Evolutionary conservation across 2,888 invertebrate species (phyloP).

Genomic region (Pheosia gnoma): DNA sequence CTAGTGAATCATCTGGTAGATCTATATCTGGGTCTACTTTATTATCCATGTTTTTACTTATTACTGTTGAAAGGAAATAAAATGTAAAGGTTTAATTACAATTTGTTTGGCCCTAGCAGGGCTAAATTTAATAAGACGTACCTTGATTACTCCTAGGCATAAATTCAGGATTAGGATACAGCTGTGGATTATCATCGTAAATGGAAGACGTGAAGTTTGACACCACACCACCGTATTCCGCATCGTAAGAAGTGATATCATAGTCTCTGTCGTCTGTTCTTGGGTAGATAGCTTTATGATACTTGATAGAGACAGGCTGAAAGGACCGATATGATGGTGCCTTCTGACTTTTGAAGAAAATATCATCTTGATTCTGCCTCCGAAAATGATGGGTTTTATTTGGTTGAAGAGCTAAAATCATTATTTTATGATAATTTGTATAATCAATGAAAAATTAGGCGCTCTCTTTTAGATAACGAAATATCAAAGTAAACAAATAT

Average conservation of each 20-base stretch:
- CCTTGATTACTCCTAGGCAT: slow-evolving; percentile 70
- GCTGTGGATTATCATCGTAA: slow-evolving; percentile 77
- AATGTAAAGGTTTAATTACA: neutral
- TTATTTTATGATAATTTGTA: neutral
- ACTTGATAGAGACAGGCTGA: slow-evolving; percentile 68
- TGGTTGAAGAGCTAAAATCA: slow-evolving; percentile 55
- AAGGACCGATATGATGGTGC: slow-evolving; percentile 66
- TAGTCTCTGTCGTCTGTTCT: slow-evolving; percentile 70
- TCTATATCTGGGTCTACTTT: slow-evolving; percentile 79
- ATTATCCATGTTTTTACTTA: slow-evolving; percentile 58
- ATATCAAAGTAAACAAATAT: neutral
- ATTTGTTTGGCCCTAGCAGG: too few relatives aligned
- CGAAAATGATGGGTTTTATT: slow-evolving; percentile 67
- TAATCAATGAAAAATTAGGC: too few relatives aligned
- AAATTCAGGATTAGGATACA: slow-evolving; percentile 78
- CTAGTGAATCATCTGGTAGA: slow-evolving; percentile 85
- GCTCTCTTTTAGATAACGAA: neutral
- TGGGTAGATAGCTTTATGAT: slow-evolving; percentile 66
- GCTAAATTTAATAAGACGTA: slow-evolving; percentile 19
- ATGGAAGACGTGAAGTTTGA: slow-evolving; percentile 80
- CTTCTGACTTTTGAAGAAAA: slow-evolving; percentile 63
- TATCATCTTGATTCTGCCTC: slow-evolving; percentile 57
- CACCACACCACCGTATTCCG: slow-evolving; percentile 77
- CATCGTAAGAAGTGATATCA: slow-evolving; percentile 74
- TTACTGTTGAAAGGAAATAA: slow-evolving; percentile 29